A percentile compares a stretch with the other conserved stretches of the same genome.
Evolutionary conservation across 2,113 vertebrate species (phyloP).

Genomic region (Tachysurus vachellii): DNA sequence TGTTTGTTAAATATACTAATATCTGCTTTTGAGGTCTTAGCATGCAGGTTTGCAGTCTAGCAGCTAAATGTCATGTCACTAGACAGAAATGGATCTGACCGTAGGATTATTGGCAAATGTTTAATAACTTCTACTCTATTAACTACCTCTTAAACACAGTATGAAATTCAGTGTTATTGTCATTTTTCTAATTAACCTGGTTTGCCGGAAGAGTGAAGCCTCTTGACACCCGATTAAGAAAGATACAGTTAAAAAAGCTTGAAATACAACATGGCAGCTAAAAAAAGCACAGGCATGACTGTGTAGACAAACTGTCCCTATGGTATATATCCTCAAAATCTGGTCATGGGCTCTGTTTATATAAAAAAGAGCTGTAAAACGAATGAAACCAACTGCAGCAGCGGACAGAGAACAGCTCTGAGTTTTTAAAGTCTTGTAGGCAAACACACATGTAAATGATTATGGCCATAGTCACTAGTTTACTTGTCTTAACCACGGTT

Average conservation of each 20-base stretch:
- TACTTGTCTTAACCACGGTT: neutral
- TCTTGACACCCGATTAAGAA: neutral
- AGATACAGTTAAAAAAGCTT: neutral
- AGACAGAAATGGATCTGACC: neutral
- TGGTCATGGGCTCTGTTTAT: neutral
- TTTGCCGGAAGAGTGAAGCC: neutral
- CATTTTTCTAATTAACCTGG: neutral
- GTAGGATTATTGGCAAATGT: neutral
- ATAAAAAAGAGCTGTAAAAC: neutral
- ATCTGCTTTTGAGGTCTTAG: neutral
- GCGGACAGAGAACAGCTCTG: neutral
- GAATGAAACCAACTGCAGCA: constrained; percentile 1
- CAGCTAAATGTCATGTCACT: neutral
- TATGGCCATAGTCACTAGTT: neutral
- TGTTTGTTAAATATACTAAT: neutral
- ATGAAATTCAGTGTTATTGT: neutral
- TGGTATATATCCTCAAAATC: neutral
- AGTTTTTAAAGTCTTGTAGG: neutral
- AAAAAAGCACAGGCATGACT: neutral
- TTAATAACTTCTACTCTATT: neutral
- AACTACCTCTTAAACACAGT: neutral
- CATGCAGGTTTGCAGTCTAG: neutral
- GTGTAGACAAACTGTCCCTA: neutral
- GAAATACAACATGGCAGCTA: neutral
- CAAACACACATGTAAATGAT: constrained; percentile 3